Percentiles rank a stretch among this genome's conserved stretches.
Conservation (phyloP, 1,140 invertebrate species). For the Globodera ellingtonae region DNA sequence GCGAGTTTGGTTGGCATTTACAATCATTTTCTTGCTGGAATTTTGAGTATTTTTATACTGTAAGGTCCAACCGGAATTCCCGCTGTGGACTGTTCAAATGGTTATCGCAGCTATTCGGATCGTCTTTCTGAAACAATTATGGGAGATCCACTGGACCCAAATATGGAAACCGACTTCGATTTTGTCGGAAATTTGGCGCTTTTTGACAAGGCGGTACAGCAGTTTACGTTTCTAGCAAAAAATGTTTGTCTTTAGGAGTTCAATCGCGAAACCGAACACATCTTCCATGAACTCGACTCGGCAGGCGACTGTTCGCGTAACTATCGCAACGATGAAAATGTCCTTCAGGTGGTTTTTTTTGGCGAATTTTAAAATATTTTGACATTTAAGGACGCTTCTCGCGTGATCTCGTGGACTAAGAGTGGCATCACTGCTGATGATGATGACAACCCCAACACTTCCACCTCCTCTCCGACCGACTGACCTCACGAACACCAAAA, state of each 20-base stretch:
- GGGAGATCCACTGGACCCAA: slow-evolving; percentile 53
- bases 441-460: too few species aligned
- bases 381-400: slow-evolving; percentile 43
- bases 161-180: slow-evolving; percentile 55
- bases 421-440: neutral
- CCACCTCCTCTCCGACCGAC: too few species aligned
- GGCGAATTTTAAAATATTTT: neutral
- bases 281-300: slow-evolving; percentile 22
- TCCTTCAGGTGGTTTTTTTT: slow-evolving; percentile 34
- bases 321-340: slow-evolving; percentile 60
- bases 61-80: slow-evolving; percentile 55
- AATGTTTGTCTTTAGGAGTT: slow-evolving; percentile 11
- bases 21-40: slow-evolving; percentile 6
- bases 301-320: slow-evolving; percentile 29
- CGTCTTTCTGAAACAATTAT: slow-evolving; percentile 27
- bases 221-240: neutral
- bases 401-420: slow-evolving; percentile 52
- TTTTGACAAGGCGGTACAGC: slow-evolving; percentile 54
- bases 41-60: slow-evolving; percentile 38
- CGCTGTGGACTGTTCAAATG: slow-evolving; percentile 49
- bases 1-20: slow-evolving; percentile 1
- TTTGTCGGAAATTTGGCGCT: slow-evolving; percentile 56
- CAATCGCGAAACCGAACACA: slow-evolving; percentile 6
- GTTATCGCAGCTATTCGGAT: slow-evolving; percentile 45
- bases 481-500: too few species aligned